Base-by-base conservation (phyloP, 2,113 vertebrate species). In the Lampris incognitus region DNA sequence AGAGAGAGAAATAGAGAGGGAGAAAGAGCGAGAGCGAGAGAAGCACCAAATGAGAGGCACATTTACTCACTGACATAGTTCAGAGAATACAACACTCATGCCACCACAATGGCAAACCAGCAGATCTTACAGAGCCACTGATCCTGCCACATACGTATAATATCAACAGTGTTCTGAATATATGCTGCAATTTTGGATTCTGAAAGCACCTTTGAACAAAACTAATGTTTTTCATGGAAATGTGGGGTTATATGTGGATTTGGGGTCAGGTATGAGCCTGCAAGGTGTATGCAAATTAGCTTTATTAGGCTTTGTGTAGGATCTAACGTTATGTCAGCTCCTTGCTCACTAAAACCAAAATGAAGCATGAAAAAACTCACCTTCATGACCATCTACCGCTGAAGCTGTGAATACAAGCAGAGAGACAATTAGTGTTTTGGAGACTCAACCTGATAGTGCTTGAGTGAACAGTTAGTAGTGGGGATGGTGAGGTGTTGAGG, bases 391-490 rank as follows among this genome's bases (percentile, higher is more conserved):
- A 37, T 90, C 84, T 78, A 83, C 73, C 39, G 88, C 65, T 7
- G 91, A 92, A 36, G 86, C 92, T 94, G 80, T n/a, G 76, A 52
- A 82, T 44, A 78, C 63, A 81, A 65, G 44, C 49, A 66, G 1
- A 8, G 68, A 69, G 69, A 71, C 10, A n/a, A 75, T 80, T 70
- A 67, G 56, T 62, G 46, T 61, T 42, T 42, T n/a, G 46, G 52
- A 58, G 48, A 37, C 52, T 36, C 39, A 24, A 40, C 8, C 13
- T 55, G 63, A 49, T 69, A 68, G 40, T 41, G 11, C 24, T 24
- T n/a, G 46, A 61, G 52, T 44, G 41, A 66, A 46, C 44, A 46
- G 7, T 46, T 46, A 7, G 44, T 7, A 46, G 7, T 46, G 7
- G 4, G 4, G 44, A 46, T 46, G 44, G 44, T 46, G 44, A 7